A percentile compares a stretch with the other conserved stretches of the same genome.
Conservation (phyloP, 2,888 invertebrate genomes). For the Chymomyza amoena region DNA sequence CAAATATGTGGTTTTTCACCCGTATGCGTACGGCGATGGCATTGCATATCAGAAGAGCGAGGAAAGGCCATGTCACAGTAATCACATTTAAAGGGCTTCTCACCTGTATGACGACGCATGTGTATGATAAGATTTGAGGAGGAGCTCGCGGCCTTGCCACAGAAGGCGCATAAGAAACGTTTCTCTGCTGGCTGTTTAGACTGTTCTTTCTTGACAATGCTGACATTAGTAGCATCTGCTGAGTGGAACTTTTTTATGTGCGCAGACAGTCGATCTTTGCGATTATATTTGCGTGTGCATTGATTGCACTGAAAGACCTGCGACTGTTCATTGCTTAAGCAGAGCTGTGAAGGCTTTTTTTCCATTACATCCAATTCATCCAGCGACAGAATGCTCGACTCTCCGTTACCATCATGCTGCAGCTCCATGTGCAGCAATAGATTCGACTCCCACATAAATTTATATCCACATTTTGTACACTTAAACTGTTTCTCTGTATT, state of each 20-base stretch:
- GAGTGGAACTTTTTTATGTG: conserved; percentile 72
- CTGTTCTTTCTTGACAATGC: conserved; percentile 1
- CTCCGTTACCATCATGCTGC: conserved; percentile 45
- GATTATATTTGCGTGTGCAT: conserved; percentile 75
- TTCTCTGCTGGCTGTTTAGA: conserved; percentile 58
- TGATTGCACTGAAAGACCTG: conserved; percentile 70
- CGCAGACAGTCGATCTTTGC: conserved; percentile 74
- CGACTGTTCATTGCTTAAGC: conserved; percentile 23
- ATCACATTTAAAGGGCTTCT: conserved; percentile 83
- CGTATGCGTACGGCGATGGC: conserved; percentile 82
- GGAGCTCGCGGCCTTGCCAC: conserved; percentile 82
- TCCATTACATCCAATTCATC: conserved; percentile 5
- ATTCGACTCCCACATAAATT: conserved; percentile 77
- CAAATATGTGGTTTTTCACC: conserved; percentile 82
- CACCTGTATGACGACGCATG: conserved; percentile 84
- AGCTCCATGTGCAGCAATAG: conserved; percentile 63
- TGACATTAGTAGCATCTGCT: conserved; percentile 4
- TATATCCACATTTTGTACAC: conserved; percentile 71
- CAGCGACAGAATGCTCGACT: conserved; percentile 1
- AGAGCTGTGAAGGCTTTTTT: neutral
- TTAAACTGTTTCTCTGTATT: conserved; percentile 69
- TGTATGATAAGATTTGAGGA: conserved; percentile 84
- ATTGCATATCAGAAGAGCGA: conserved; percentile 82
- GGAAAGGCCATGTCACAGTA: conserved; percentile 83
- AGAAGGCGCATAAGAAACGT: conserved; percentile 81